Conservation (phyloP, 2,888 invertebrate genomes). For the Phaonia tiefii region DNA sequence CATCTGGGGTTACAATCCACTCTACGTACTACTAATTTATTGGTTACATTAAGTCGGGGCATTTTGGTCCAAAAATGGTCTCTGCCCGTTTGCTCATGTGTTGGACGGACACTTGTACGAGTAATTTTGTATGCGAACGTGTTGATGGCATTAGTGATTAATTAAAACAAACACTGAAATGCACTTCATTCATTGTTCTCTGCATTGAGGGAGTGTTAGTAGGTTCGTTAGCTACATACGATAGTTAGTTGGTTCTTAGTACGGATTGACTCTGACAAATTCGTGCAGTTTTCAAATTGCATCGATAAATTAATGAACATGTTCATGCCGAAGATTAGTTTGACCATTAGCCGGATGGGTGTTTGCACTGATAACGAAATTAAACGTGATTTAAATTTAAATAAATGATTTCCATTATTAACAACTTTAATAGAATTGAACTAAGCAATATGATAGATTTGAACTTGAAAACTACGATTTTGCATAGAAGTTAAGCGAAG, state of each 20-base stretch:
- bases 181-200: constrained; percentile 21
- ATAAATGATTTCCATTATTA: constrained; percentile 16
- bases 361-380: constrained; percentile 38
- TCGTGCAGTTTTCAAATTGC: constrained; percentile 3
- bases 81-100: constrained; percentile 30
- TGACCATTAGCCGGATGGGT: constrained; percentile 24
- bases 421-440: not conserved
- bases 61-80: not conserved
- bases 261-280: not conserved
- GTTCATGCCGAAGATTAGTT: not conserved
- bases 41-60: not conserved
- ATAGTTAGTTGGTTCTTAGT: no score
- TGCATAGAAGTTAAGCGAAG: no score
- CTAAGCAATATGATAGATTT: not conserved
- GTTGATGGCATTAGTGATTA: constrained; percentile 56
- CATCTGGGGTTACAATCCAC: not conserved
- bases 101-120: constrained; percentile 28
- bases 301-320: constrained; percentile 13
- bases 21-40: not conserved
- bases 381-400: constrained; percentile 60
- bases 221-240: no score
- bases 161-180: constrained; percentile 41
- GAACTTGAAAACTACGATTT: constrained; percentile 11
- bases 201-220: constrained; percentile 51
- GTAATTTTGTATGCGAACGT: constrained; percentile 37